Conservation (phyloP, 2,888 invertebrate genomes). For the Hydrotaea diabolus region DNA sequence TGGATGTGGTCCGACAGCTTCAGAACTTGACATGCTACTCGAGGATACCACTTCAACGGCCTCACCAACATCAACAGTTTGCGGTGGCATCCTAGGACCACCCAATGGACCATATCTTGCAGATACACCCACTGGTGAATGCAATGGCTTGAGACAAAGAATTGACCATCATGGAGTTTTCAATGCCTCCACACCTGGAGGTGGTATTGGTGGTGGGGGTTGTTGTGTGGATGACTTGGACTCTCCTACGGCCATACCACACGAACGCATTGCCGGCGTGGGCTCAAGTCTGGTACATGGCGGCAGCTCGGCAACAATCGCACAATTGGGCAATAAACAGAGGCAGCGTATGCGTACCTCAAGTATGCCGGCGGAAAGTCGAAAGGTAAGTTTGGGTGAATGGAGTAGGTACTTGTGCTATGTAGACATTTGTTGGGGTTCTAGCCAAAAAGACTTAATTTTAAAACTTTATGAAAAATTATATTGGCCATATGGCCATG, state of each 20-base stretch:
- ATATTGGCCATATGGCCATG: no score
- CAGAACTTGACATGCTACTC: slow-evolving; percentile 68
- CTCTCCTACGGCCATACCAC: slow-evolving; percentile 60
- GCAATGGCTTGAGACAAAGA: slow-evolving; percentile 40
- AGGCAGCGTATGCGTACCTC: slow-evolving; percentile 79
- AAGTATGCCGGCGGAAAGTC: slow-evolving; percentile 80
- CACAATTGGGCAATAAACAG: slow-evolving; percentile 73
- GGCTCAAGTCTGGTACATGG: slow-evolving; percentile 65
- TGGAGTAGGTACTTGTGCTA: no score
- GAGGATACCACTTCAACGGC: slow-evolving; percentile 71
- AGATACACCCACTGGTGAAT: slow-evolving; percentile 62
- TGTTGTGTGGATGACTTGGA: slow-evolving; percentile 44
- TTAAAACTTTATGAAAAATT: no score
- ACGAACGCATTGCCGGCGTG: slow-evolving; percentile 61
- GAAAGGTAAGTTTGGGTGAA: slow-evolving; percentile 75
- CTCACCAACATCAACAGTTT: slow-evolving; percentile 62
- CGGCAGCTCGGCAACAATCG: slow-evolving; percentile 74
- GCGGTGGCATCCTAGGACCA: slow-evolving; percentile 62
- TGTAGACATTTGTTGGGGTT: neutral
- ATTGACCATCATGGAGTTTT: slow-evolving; percentile 38
- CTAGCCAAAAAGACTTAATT: no score
- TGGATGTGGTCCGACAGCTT: slow-evolving; percentile 41
- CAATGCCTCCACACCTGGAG: slow-evolving; percentile 1
- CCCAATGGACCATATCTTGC: slow-evolving; percentile 61
- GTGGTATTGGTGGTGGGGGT: slow-evolving; percentile 33